These are phyloP conservation scores for Heterotilapia buettikoferi DNA, from an alignment of 2,113 vertebrate species.

Conservation along the genomic window DNA sequence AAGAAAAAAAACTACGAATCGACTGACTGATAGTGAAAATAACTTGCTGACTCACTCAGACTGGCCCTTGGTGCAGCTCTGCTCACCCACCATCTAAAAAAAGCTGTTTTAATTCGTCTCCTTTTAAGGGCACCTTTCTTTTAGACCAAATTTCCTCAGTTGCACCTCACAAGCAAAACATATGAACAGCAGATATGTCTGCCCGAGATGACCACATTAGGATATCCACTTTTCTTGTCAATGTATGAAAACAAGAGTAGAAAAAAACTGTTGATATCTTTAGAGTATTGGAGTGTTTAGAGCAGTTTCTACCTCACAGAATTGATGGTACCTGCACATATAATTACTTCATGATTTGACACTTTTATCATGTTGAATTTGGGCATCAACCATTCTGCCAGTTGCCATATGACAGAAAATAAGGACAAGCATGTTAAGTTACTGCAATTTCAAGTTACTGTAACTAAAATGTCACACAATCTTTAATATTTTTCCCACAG, in stretches of 20 bases:
- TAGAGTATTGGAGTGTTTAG: background rate
- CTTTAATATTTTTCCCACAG: background rate
- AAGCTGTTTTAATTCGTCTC: background rate
- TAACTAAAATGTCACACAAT: background rate
- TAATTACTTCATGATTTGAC: background rate
- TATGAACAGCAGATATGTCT: background rate
- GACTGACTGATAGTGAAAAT: background rate
- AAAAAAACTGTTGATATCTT: background rate
- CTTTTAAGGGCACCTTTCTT: background rate
- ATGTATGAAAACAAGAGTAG: background rate
- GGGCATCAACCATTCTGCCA: background rate
- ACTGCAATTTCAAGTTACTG: background rate
- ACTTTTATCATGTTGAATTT: background rate
- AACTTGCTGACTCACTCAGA: background rate
- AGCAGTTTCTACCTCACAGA: background rate
- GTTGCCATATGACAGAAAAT: background rate
- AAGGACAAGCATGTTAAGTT: background rate
- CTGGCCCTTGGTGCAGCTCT: background rate
- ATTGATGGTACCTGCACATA: background rate
- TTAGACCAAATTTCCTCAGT: background rate
- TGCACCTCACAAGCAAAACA: background rate
- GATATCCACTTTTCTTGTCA: background rate
- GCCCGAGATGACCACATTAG: background rate
- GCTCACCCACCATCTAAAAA: background rate
- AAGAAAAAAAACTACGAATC: background rate